A percentile compares a stretch with the other conserved stretches of the same genome.
Conservation (phyloP, 2,888 invertebrate species). For the Exephanes ischioxanthus region DNA sequence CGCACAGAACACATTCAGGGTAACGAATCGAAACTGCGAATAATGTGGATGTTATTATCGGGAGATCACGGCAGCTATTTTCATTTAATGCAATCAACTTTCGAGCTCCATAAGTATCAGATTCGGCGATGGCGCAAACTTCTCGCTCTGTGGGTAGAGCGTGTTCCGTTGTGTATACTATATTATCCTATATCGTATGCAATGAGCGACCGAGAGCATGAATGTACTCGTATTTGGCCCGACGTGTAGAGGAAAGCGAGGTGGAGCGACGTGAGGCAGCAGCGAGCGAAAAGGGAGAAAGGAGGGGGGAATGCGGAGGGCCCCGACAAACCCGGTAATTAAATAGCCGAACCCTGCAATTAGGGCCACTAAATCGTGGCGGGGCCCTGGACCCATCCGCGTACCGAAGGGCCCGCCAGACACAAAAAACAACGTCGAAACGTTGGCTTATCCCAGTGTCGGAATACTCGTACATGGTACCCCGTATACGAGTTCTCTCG, state of each 20-base stretch:
- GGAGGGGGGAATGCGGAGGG: conserved; percentile 71
- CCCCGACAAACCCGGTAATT: conserved; percentile 89
- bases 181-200: conserved; percentile 38
- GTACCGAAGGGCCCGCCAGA: conserved; percentile 84
- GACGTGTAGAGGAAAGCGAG: conserved; percentile 67
- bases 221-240: conserved; percentile 63
- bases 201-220: conserved; percentile 46
- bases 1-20: not conserved
- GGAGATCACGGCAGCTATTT: not conserved
- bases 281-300: conserved; percentile 77
- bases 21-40: not conserved
- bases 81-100: not conserved
- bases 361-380: conserved; percentile 94
- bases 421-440: conserved; percentile 85
- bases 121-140: conserved; percentile 25
- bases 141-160: conserved; percentile 72
- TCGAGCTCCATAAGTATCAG: not conserved
- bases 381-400: conserved; percentile 86
- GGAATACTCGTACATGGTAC: conserved; percentile 52
- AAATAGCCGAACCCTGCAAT: conserved; percentile 94
- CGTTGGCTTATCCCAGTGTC: conserved; percentile 79
- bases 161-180: conserved; percentile 10
- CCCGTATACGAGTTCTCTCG: conserved; percentile 23
- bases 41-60: not conserved
- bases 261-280: conserved; percentile 67